phyloP scores from a whole-genome alignment of 2,888 invertebrate genomes.

The Cryptophagus acutangulus region DNA sequence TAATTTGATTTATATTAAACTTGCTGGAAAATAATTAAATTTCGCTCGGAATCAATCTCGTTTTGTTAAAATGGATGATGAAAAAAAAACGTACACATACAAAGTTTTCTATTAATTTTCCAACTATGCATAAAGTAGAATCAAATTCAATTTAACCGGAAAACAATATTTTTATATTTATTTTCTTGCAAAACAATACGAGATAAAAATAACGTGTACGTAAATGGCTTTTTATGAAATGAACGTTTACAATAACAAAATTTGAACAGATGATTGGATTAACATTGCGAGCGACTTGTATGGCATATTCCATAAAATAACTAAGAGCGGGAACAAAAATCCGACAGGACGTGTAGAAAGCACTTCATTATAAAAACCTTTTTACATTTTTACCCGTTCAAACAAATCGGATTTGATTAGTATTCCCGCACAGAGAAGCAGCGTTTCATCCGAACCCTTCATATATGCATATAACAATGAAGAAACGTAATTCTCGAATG shows the following conservation, averaged over 20 bases:
- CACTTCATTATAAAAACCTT: constrained; percentile 45
- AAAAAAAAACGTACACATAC: no score
- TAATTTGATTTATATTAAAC: no score
- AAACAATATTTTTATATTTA: constrained; percentile 21
- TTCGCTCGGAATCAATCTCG: no score
- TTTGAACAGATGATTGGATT: constrained; percentile 39
- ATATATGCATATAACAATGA: constrained; percentile 38
- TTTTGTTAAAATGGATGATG: no score
- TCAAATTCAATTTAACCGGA: constrained; percentile 15
- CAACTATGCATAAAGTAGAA: no score
- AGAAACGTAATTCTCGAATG: constrained; percentile 39
- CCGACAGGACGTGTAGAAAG: constrained; percentile 41
- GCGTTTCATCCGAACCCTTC: constrained; percentile 30
- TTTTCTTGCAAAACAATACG: constrained; percentile 20
- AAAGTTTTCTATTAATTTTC: no score
- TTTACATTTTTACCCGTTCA: constrained; percentile 42
- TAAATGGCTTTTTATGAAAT: constrained; percentile 37
- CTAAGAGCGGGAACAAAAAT: constrained; percentile 40
- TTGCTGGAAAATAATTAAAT: no score
- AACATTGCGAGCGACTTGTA: constrained; percentile 35
- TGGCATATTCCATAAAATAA: constrained; percentile 39
- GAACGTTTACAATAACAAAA: constrained; percentile 40
- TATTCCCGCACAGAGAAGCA: constrained; percentile 33
- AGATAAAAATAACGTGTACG: constrained; percentile 20
- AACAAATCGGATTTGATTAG: constrained; percentile 45